phyloP scores from a whole-genome alignment of 2,888 invertebrate genomes.

The Lepidochrysops patricia region DNA sequence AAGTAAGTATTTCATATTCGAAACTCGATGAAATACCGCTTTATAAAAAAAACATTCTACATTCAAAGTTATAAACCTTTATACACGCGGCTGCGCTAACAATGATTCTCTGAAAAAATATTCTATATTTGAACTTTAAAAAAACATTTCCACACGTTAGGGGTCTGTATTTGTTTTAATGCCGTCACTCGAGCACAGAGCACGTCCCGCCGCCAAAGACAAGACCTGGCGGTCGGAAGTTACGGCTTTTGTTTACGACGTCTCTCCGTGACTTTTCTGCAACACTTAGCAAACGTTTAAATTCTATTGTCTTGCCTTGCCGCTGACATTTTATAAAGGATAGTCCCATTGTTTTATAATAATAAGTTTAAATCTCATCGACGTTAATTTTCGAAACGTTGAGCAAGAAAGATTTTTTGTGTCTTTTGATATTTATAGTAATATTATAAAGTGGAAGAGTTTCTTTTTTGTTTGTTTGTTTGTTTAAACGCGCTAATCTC shows the following conservation, averaged over 20 bases:
- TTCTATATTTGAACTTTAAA: background rate
- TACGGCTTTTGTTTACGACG: constrained; percentile 47
- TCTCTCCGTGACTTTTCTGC: constrained; percentile 47
- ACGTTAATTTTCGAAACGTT: background rate
- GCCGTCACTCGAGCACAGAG: constrained; percentile 19
- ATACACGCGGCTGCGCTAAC: background rate
- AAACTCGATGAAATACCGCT: background rate
- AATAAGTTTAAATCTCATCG: constrained; percentile 2
- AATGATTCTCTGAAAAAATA: background rate
- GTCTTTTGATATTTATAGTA: too few relatives aligned
- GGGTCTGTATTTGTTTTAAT: constrained; percentile 15
- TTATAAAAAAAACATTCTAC: background rate
- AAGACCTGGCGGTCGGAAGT: constrained; percentile 28
- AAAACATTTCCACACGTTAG: background rate
- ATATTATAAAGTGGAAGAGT: too few relatives aligned
- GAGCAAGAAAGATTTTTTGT: background rate
- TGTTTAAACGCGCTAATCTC: too few relatives aligned
- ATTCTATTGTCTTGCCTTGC: constrained; percentile 44
- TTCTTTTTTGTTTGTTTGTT: too few relatives aligned
- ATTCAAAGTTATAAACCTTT: background rate
- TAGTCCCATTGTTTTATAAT: constrained; percentile 39
- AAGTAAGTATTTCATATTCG: background rate
- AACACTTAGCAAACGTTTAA: constrained; percentile 58
- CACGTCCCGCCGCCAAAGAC: constrained; percentile 18
- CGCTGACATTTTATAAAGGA: constrained; percentile 43